Base-by-base conservation (phyloP, 2,113 vertebrate species). In the Chrysochloris asiatica region DNA sequence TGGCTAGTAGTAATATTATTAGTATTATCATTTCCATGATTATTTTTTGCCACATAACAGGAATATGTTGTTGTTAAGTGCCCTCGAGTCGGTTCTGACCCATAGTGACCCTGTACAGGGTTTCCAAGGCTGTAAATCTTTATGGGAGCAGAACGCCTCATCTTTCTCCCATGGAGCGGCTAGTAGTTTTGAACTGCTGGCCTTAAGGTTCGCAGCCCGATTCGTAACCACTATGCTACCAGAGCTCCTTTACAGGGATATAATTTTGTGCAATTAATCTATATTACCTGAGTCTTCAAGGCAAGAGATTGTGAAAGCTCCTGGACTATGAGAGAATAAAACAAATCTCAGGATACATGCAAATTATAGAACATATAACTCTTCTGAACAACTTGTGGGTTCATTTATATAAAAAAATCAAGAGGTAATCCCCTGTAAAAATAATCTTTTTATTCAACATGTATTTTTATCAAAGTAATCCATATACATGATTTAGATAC, bases 401-500 rank as follows among this genome's bases (percentile, higher is more conserved):
- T 61, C 4, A 30, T 61, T 61, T 61, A 21, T 61, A 26, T 9
- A 80, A 86, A 63, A 9, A 9, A 89, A 67, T 73, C 50, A 83
- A 92, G 69, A 93, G 30, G 63, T 0, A 10, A 54, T 65, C 24
- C 63, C 54, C 47, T 72, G 38, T n/a, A 69, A 89, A 91, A 83
- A 9, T 52, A 92, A 83, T 30, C 2, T 65, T 87, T 83, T 54
- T n/a, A 52, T 54, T 56, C 86, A 75, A 47, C 21, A 33, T 54
- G 75, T 73, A 84, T 82, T 89, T 71, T 89, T 80, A 73, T 79
- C 65, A 63, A 90, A 67, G 4, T 21, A 78, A 89, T 52, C 63
- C 33, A 54, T 16, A 13, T 71, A 11, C 17, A 56, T 71, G 8
- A 65, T 76, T 67, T 88, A 6, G 28, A 91, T 59, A 38, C 73